Base-by-base conservation (phyloP, 2,888 invertebrate species). In the Cephus pulcher region DNA sequence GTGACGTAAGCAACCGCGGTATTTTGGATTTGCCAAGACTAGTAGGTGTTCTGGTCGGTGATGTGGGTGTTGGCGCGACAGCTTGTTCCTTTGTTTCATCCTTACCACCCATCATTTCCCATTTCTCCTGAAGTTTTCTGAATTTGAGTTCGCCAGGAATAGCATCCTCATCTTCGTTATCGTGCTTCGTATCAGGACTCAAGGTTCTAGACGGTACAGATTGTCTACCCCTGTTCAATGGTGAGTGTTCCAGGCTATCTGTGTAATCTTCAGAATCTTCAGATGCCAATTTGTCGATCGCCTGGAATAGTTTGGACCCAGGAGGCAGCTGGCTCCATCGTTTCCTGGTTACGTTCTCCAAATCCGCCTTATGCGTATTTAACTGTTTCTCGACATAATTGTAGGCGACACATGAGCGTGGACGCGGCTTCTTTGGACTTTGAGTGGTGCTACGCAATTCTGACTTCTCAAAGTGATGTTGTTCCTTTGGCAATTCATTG, bases 81-180 rank as follows among this genome's bases (percentile, higher is more conserved):
- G 75, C 79, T 77, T 86, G 86, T 23, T 84, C 86, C 69, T 90
- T 91, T 11, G 86, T 88, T 0, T 92, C 92, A 69, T 93, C 93
- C 75, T 93, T 92, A 15, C 93, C 93, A 83, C 95, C 95, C 82
- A 96, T 93, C 92, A 95, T 94, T 89, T 97, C 96, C 97, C 97
- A 97, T 88, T 96, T 96, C 88, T 95, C 94, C 88, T 96, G 96
- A 80, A 97, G 92, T 82, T 95, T 93, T 34, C 95, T 93, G 92
- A 96, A 97, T 88, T 96, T 95, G 80, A 94, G 94, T 33, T 94
- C 95, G 76, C 94, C 94, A 4, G 93, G 82, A 70, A 86, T 83
- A 4, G 76, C 75, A 12, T 87, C 87, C 2, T 89, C 87, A 12
- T 87, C 87, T 2, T 89, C 87, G 15, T 88, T 87, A 4, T 86